Evolutionary conservation across 2,113 vertebrate species (phyloP), one percentile per base, ranked within the genome.

Genomic region (Phocoena sinus): DNA sequence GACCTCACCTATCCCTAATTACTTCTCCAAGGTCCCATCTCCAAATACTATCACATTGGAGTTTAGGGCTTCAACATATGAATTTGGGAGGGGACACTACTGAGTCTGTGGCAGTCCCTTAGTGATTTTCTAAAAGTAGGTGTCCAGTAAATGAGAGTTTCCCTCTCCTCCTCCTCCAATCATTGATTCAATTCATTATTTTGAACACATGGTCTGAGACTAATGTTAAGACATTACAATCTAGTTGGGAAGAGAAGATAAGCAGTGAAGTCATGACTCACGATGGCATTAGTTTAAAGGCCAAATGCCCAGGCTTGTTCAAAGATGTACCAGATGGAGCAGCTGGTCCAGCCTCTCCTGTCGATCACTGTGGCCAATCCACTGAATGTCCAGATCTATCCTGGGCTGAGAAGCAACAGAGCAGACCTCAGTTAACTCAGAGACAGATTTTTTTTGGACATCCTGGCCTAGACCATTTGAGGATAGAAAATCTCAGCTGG

Each of bases 371-470:
- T 56, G 28, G 92, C 83, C 92, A 94, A 14, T 41, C 62, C 47
- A 41, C 23, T 25, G 56, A 89, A 65, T 68, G 36, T 93, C 58
- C 68, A 83, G 82, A 77, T 76, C 89, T 73, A 25, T 31, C 73
- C 68, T 58, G 76, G 74, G 71, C 63, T 94, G 83, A 71, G 83
- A 91, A 50, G 70, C 10, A 65, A 14, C 31, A 23, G 12, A 58
- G 90, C 33, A 76, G 91, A 73, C 83, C 65, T 88, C 77, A 58
- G 74, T 92, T 95, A 94, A 95, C 74, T 71, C 50, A 60, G 86
- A 88, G 87, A 90, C 58, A 89, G 92, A 76, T 90, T 95, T 97
- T 95, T 97, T 97, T 96, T 97, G 95, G 95, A 92, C 83, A 65
- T 94, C 92, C 53, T 89, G 58, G 65, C 65, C 44, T 67, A 76